Conservation (phyloP, 2,797 vertebrate genomes). For the Kryptolebias ocellatus region DNA sequence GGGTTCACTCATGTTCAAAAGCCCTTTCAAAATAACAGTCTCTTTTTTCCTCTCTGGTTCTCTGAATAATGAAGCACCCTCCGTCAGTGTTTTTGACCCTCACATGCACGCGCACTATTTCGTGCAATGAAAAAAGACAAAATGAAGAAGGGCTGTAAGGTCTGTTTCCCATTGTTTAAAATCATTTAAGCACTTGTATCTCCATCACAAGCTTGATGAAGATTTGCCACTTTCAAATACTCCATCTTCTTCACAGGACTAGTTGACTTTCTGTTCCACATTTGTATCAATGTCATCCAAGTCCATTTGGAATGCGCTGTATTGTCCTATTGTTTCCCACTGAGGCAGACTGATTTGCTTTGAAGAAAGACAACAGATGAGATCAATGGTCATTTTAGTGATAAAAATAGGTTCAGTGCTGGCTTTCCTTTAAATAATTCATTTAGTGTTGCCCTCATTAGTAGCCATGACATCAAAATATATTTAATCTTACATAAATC, state of each 20-base stretch:
- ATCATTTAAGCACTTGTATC: constrained; percentile 23
- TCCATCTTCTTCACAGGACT: constrained; percentile 19
- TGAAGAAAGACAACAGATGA: constrained; percentile 21
- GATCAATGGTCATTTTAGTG: constrained; percentile 36
- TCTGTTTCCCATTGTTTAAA: constrained; percentile 2
- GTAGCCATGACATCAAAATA: constrained; percentile 62
- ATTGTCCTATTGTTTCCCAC: neutral
- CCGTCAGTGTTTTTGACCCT: constrained; percentile 14
- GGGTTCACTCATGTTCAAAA: constrained; percentile 50
- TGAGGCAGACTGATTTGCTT: constrained; percentile 31
- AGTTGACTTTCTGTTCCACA: constrained; percentile 28
- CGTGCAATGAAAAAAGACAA: constrained; percentile 17
- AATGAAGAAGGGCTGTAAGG: constrained; percentile 11
- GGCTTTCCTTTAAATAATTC: constrained; percentile 34
- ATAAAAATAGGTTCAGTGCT: constrained; percentile 24
- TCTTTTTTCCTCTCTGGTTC: neutral
- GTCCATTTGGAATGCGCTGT: constrained; percentile 5
- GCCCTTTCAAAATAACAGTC: constrained; percentile 9
- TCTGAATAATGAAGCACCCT: constrained; percentile 20
- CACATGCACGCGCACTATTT: neutral
- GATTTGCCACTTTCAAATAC: constrained; percentile 16
- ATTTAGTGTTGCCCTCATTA: constrained; percentile 62
- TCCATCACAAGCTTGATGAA: constrained; percentile 29
- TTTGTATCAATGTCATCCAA: neutral
- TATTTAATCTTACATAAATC: constrained; percentile 73